phyloP scores from a whole-genome alignment of 2,797 vertebrate species.

The Diceros bicornis region DNA sequence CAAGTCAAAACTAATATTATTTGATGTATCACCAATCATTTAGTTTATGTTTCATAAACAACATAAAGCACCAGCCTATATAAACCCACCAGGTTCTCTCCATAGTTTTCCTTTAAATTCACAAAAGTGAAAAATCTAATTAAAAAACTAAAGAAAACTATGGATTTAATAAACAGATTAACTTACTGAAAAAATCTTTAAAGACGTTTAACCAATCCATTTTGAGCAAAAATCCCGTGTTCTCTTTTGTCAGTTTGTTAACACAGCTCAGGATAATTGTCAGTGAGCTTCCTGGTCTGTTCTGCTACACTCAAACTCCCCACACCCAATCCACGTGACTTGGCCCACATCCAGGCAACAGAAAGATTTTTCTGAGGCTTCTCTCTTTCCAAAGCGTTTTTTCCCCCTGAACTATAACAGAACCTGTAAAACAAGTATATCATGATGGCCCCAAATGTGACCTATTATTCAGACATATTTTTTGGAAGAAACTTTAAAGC shows the following conservation, averaged over 20 bases:
- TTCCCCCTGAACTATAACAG: conserved; percentile 27
- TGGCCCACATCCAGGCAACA: conserved; percentile 88
- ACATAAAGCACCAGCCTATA: conserved; percentile 43
- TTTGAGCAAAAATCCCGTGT: conserved; percentile 89
- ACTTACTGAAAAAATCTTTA: conserved; percentile 96
- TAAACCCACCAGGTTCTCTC: conserved; percentile 32
- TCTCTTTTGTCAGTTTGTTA: conserved; percentile 88
- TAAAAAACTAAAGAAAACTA: conserved; percentile 72
- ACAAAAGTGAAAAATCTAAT: conserved; percentile 60
- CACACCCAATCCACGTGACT: conserved; percentile 91
- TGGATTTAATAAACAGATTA: conserved; percentile 75
- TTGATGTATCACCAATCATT: conserved; percentile 36
- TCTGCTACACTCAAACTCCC: conserved; percentile 88
- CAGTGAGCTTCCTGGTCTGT: conserved; percentile 91
- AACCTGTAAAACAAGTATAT: conserved; percentile 74
- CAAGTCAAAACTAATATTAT: conserved; percentile 61
- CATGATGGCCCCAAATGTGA: conserved; percentile 47
- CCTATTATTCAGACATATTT: conserved; percentile 62
- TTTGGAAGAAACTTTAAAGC: conserved; percentile 62
- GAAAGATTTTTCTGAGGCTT: conserved; percentile 74
- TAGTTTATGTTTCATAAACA: conserved; percentile 63
- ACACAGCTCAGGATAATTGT: conserved; percentile 92
- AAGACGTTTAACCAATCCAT: conserved; percentile 96
- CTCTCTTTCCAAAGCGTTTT: conserved; percentile 70
- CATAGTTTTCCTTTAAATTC: conserved; percentile 58